Evolutionary conservation across 1,140 invertebrate genomes (phyloP), one percentile per base, ranked within the genome.

Genomic region (Geopemphigus sp.): DNA sequence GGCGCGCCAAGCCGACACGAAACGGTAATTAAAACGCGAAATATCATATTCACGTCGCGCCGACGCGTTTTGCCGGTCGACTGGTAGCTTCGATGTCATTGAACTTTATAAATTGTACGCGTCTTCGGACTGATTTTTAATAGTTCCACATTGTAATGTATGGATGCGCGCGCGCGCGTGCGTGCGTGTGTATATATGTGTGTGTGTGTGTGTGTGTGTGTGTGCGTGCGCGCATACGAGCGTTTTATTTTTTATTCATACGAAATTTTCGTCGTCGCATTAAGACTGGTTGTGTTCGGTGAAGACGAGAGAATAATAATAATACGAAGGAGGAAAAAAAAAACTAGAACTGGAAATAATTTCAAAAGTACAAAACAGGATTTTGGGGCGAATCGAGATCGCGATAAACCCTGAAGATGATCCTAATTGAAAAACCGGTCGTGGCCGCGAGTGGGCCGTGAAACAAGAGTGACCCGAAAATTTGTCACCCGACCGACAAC

Each of bases 351-450:
- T 76, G 73, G 73, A 59, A 76, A 76, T 57, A 39, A 59, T 76
- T 76, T 76, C 73, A 76, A 76, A 76, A 76, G 73, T 57, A 76
- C 56, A 59, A 76, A 76, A 76, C 73, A 57, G 73, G 73, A 76
- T 76, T 76, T 76, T 76, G 56, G 73, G 73, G 32, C 73, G 54
- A 76, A 76, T 76, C 73, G 54, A 59, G 53, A 76, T 76, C 73
- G 73, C 73, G 73, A 76, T 76, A 76, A 76, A 76, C 73, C 56
- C 73, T 76, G 73, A 76, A 76, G 73, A 76, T 76, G 73, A 76
- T 76, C 73, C 73, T 76, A 76, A 76, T 76, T 76, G 73, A 76
- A 76, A 76, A 76, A 76, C 73, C 73, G 73, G 73, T 76, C 73
- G 54, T 15, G 19, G 72, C 63, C 56, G 56, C 73, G 73, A 76